phyloP scores from a whole-genome alignment of 1,140 invertebrate species.

The Sitodiplosis mosellana region DNA sequence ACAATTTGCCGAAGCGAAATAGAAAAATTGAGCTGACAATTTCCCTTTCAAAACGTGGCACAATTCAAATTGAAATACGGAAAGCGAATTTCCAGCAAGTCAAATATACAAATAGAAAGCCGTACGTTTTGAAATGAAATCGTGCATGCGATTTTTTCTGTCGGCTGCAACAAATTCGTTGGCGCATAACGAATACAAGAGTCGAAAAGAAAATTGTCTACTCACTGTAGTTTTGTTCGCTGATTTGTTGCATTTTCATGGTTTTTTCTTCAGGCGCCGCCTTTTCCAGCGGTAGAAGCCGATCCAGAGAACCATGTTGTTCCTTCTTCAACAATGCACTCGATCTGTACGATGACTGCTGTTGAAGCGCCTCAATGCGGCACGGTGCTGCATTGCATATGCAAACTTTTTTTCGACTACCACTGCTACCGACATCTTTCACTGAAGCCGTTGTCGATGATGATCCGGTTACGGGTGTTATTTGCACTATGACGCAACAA shows the following conservation, averaged over 20 bases:
- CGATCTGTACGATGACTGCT: slow-evolving; percentile 11
- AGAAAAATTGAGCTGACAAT: no score
- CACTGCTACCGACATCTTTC: slow-evolving; percentile 20
- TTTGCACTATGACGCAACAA: slow-evolving; percentile 27
- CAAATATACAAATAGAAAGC: no score
- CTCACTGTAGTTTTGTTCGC: background rate
- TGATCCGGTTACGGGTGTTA: slow-evolving; percentile 24
- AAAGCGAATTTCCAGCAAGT: no score
- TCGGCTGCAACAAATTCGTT: background rate
- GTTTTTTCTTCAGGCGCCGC: background rate
- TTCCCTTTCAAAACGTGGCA: no score
- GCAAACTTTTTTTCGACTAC: slow-evolving; percentile 18
- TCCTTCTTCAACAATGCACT: slow-evolving; percentile 5
- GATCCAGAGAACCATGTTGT: slow-evolving; percentile 22
- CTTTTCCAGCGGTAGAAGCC: slow-evolving; percentile 10
- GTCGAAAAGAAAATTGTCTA: no score
- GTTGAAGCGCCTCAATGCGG: slow-evolving; percentile 16
- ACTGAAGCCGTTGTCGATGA: slow-evolving; percentile 26
- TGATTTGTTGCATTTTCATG: background rate
- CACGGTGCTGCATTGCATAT: slow-evolving; percentile 23
- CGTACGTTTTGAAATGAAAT: no score
- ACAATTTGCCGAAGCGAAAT: no score
- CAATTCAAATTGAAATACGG: no score
- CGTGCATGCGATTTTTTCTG: no score
- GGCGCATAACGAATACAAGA: no score